Evolutionary conservation across 2,888 invertebrate genomes (phyloP).

Genomic region (Yponomeuta plumbellus): DNA sequence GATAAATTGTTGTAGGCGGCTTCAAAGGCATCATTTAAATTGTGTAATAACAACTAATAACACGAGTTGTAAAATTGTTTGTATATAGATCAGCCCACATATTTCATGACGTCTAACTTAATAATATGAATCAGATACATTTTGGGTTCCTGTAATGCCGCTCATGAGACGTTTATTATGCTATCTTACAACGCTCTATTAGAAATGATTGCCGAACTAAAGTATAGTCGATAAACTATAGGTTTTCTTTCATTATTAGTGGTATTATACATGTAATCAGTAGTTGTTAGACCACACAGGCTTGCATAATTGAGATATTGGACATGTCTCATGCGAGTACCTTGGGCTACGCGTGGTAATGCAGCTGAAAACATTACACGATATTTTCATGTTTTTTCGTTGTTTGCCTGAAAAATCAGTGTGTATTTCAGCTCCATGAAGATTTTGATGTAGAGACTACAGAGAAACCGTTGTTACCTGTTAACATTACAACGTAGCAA

Average conservation of each 20-base stretch:
- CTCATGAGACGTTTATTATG: constrained; percentile 65
- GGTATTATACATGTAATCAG: constrained; percentile 45
- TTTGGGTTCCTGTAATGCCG: constrained; percentile 54
- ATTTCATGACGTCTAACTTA: background rate
- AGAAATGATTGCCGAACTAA: constrained; percentile 61
- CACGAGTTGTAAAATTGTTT: constrained; percentile 5
- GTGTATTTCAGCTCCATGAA: no score
- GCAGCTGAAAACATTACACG: background rate
- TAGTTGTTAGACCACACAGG: constrained; percentile 60
- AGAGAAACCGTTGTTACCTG: no score
- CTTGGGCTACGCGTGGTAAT: background rate
- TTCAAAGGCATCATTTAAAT: background rate
- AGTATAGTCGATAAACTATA: constrained; percentile 55
- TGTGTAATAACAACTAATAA: constrained; percentile 7
- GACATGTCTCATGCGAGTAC: constrained; percentile 32
- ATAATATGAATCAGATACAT: constrained; percentile 38
- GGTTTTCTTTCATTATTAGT: constrained; percentile 48
- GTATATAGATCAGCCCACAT: constrained; percentile 3
- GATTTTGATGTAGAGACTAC: no score
- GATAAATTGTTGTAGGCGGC: background rate
- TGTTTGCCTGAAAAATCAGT: no score
- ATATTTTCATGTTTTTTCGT: constrained; percentile 4
- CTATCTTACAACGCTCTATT: constrained; percentile 56
- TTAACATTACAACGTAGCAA: no score
- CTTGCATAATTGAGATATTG: constrained; percentile 65